A percentile compares a stretch with the other conserved stretches of the same genome.
Evolutionary conservation across 2,113 vertebrate species (phyloP).

Genomic region (Charina bottae): DNA sequence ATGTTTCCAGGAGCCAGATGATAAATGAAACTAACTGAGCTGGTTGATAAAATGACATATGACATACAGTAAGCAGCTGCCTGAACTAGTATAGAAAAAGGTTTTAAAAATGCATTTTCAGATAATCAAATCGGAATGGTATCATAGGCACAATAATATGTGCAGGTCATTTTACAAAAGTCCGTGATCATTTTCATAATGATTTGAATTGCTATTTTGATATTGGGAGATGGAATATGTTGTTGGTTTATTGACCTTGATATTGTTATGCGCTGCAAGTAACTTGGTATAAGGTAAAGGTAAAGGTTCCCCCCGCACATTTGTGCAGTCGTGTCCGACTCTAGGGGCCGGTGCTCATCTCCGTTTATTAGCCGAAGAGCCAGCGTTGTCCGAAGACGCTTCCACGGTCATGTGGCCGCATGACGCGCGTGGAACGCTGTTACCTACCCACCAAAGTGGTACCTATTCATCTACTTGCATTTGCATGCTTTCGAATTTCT

Average conservation of each 20-base stretch:
- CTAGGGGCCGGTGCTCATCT: too few relatives aligned
- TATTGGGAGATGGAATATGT: neutral
- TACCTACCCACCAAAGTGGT: too few relatives aligned
- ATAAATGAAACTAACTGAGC: constrained; percentile 7
- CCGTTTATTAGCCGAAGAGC: too few relatives aligned
- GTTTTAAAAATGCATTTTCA: neutral
- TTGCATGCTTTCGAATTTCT: too few relatives aligned
- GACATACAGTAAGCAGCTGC: neutral
- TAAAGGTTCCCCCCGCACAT: too few relatives aligned
- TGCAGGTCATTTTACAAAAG: neutral
- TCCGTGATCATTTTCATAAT: neutral
- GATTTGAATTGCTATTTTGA: neutral
- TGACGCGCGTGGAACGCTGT: too few relatives aligned
- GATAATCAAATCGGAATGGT: neutral
- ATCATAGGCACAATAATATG: neutral
- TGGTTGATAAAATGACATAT: neutral
- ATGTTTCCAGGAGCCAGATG: constrained; percentile 2
- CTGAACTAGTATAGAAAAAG: neutral
- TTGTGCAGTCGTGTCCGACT: too few relatives aligned
- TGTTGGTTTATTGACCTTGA: neutral
- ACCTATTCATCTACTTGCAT: too few relatives aligned
- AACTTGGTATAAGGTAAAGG: neutral
- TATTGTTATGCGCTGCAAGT: neutral
- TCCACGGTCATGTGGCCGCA: too few relatives aligned
- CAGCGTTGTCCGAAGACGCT: too few relatives aligned